phyloP scores from a whole-genome alignment of 2,797 vertebrate species.

The Notolabrus celidotus region DNA sequence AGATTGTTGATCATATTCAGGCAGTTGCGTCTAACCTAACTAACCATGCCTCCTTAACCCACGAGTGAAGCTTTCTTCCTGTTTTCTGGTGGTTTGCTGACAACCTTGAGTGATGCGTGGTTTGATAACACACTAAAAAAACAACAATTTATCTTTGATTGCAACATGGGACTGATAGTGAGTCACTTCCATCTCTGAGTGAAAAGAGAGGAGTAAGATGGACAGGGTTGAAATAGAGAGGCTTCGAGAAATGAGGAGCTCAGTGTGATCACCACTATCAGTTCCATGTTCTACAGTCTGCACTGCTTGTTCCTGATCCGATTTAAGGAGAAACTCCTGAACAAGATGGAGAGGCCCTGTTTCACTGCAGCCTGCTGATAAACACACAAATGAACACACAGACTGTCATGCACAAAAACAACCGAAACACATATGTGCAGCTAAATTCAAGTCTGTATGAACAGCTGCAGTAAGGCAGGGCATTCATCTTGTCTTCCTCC shows the following conservation, averaged over 20 bases:
- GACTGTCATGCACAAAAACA: not conserved
- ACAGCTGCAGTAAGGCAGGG: slow-evolving; percentile 72
- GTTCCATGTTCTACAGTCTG: slow-evolving; percentile 65
- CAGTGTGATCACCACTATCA: slow-evolving; percentile 41
- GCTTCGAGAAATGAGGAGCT: not conserved
- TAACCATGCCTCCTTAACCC: slow-evolving; percentile 78
- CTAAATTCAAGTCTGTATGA: not conserved
- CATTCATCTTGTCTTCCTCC: slow-evolving; percentile 57
- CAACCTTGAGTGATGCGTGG: slow-evolving; percentile 41
- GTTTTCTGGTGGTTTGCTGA: slow-evolving; percentile 70
- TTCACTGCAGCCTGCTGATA: slow-evolving; percentile 68
- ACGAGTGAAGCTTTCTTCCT: slow-evolving; percentile 58
- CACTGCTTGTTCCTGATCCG: slow-evolving; percentile 36
- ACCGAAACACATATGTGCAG: not conserved
- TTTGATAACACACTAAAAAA: slow-evolving; percentile 77
- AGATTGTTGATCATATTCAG: slow-evolving; percentile 57
- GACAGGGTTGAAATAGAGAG: not conserved
- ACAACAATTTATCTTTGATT: slow-evolving; percentile 25
- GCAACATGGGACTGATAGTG: slow-evolving; percentile 65
- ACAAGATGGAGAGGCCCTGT: slow-evolving; percentile 52
- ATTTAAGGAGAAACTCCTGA: slow-evolving; percentile 28
- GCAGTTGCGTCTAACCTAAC: slow-evolving; percentile 74
- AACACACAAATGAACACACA: slow-evolving; percentile 1
- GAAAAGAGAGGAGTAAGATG: not conserved
- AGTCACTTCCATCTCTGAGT: not conserved